phyloP scores from a whole-genome alignment of 1,140 invertebrate species.

The Liolophura sinensis region DNA sequence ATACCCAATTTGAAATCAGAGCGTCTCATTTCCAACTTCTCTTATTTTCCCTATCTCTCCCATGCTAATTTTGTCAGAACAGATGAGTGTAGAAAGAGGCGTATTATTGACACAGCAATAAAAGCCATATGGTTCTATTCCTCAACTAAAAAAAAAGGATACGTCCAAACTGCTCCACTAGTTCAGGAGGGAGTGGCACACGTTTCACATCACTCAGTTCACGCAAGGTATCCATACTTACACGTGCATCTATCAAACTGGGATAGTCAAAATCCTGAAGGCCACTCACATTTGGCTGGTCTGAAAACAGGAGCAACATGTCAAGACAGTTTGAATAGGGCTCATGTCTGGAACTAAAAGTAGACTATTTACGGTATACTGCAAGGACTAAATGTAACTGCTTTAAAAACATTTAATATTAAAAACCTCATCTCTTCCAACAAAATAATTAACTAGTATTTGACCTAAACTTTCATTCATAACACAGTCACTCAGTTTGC shows the following conservation, averaged over 20 bases:
- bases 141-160: constrained; percentile 65
- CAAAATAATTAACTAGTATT: not conserved
- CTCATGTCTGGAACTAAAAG: not conserved
- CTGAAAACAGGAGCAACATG: constrained; percentile 32
- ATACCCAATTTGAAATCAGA: too few relatives aligned
- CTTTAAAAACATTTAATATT: not conserved
- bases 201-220: constrained; percentile 81
- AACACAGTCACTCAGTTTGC: too few relatives aligned
- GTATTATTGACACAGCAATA: too few relatives aligned
- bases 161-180: constrained; percentile 92
- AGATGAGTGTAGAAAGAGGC: too few relatives aligned
- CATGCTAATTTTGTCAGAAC: too few relatives aligned
- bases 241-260: constrained; percentile 67
- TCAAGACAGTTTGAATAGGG: not conserved
- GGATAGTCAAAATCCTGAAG: constrained; percentile 90
- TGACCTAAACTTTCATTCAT: too few relatives aligned
- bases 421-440: not conserved
- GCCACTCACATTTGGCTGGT: constrained; percentile 77
- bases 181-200: constrained; percentile 86
- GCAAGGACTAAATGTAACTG: not conserved
- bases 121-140: too few relatives aligned
- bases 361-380: not conserved
- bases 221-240: constrained; percentile 62
- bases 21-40: too few relatives aligned
- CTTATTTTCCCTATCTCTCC: too few relatives aligned